These are phyloP conservation scores for Amphiura filiformis DNA, from an alignment of 35 echinoderm and acorn worm genomes.

Conservation along the genomic window DNA sequence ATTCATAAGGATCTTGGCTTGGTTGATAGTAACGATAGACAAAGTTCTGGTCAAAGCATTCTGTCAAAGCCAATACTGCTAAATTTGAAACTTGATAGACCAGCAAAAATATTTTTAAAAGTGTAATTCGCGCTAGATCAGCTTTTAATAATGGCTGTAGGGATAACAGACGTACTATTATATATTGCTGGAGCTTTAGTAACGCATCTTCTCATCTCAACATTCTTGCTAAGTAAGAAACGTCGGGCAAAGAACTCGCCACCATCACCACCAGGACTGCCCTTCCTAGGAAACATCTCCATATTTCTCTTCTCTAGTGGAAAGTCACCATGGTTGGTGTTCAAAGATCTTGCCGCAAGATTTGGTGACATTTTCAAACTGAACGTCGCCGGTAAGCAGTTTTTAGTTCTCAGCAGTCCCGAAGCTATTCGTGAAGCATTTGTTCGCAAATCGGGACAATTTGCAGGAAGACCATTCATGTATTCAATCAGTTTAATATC, in stretches of 20 bases:
- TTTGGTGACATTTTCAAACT: slow-evolving; percentile 33
- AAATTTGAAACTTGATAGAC: too few species aligned
- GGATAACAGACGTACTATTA: too few species aligned
- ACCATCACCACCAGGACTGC: slow-evolving; percentile 19
- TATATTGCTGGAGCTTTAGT: too few species aligned
- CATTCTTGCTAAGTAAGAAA: too few species aligned
- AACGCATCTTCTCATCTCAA: too few species aligned
- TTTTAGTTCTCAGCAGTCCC: slow-evolving; percentile 47
- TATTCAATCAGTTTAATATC: slow-evolving; percentile 62
- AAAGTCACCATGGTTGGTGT: neutral
- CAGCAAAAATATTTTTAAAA: too few species aligned
- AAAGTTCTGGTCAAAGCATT: too few species aligned
- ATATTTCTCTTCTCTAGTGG: slow-evolving; percentile 16
- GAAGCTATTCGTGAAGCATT: slow-evolving; percentile 61
- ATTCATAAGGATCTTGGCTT: too few species aligned
- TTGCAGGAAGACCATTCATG: slow-evolving; percentile 65
- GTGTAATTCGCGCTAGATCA: too few species aligned
- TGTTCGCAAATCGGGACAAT: slow-evolving; percentile 42
- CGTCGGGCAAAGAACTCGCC: neutral
- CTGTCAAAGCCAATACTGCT: too few species aligned
- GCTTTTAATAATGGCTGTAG: too few species aligned
- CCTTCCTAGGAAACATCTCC: slow-evolving; percentile 38
- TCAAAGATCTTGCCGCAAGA: slow-evolving; percentile 16
- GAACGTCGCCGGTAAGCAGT: slow-evolving; percentile 10
- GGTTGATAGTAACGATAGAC: too few species aligned